Conservation (phyloP, 2,113 vertebrate genomes). For the Papio anubis region DNA sequence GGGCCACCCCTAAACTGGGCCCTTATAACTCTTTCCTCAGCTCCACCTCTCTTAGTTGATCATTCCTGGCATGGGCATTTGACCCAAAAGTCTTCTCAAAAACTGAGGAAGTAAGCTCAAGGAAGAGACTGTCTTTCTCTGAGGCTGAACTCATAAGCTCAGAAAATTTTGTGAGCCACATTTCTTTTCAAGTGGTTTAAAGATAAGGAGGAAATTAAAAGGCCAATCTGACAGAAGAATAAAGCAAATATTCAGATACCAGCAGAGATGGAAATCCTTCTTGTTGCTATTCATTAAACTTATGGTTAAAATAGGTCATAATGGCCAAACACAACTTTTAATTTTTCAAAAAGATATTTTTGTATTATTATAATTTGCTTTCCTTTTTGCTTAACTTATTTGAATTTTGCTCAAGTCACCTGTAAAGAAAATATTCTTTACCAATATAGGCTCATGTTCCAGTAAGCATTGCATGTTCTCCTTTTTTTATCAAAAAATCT, state of each 20-base stretch:
- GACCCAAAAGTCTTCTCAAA: not conserved
- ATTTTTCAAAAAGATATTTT: not conserved
- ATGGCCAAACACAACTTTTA: not conserved
- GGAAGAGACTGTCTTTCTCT: not conserved
- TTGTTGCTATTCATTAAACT: not conserved
- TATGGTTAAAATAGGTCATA: not conserved
- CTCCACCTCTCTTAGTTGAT: not conserved
- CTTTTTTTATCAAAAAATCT: not conserved
- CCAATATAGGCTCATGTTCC: not conserved
- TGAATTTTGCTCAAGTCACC: not conserved
- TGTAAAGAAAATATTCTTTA: not conserved
- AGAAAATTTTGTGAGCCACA: not conserved
- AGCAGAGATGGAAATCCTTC: not conserved
- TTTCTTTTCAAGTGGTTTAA: not conserved
- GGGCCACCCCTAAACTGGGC: no score
- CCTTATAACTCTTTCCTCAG: fast-evolving
- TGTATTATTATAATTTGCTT: not conserved
- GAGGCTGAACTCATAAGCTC: not conserved
- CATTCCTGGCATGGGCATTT: not conserved
- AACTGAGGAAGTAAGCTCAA: not conserved
- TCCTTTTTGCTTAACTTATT: not conserved
- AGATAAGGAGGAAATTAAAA: not conserved
- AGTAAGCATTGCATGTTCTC: fast-evolving
- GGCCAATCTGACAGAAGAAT: not conserved
- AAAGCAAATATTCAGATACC: not conserved